phyloP scores from a whole-genome alignment of 2,888 invertebrate species.

The Endotricha flammealis region DNA sequence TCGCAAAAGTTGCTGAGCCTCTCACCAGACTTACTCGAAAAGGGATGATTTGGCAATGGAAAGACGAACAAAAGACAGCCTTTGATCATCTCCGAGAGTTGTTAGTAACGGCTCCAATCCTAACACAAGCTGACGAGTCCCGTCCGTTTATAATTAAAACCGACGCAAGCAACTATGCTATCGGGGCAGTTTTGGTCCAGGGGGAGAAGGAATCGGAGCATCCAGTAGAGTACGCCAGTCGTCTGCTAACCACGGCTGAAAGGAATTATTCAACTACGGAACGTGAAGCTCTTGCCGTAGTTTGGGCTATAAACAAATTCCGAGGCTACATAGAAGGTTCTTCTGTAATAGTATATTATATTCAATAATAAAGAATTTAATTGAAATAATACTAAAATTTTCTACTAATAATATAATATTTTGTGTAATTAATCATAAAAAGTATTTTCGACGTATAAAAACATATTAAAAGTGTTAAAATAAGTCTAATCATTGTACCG shows the following conservation, averaged over 20 bases:
- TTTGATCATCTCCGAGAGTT: slow-evolving; percentile 21
- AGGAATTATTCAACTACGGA: too few relatives aligned
- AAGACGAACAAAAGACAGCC: slow-evolving; percentile 17
- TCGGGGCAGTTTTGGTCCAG: too few relatives aligned
- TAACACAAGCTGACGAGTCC: slow-evolving; percentile 19
- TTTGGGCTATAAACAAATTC: slow-evolving; percentile 8
- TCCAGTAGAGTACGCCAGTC: too few relatives aligned
- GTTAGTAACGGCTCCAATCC: slow-evolving; percentile 20
- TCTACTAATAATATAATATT: too few relatives aligned
- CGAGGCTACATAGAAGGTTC: slow-evolving; percentile 23
- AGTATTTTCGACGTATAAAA: too few relatives aligned
- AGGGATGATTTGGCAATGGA: slow-evolving; percentile 24
- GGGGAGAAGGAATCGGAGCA: too few relatives aligned
- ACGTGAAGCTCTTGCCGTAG: background rate
- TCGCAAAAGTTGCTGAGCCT: slow-evolving; percentile 22
- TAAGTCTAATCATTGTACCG: too few relatives aligned
- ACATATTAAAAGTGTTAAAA: too few relatives aligned
- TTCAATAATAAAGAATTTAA: too few relatives aligned
- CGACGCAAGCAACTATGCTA: too few relatives aligned
- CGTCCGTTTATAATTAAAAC: slow-evolving; percentile 22
- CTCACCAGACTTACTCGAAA: slow-evolving; percentile 27
- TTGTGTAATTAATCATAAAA: too few relatives aligned
- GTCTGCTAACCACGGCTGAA: background rate
- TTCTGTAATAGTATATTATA: slow-evolving; percentile 10
- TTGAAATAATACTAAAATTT: too few relatives aligned